A percentile compares a stretch with the other conserved stretches of the same genome.
Conservation (phyloP, 2,797 vertebrate species). For the Acanthurus lineatus region DNA sequence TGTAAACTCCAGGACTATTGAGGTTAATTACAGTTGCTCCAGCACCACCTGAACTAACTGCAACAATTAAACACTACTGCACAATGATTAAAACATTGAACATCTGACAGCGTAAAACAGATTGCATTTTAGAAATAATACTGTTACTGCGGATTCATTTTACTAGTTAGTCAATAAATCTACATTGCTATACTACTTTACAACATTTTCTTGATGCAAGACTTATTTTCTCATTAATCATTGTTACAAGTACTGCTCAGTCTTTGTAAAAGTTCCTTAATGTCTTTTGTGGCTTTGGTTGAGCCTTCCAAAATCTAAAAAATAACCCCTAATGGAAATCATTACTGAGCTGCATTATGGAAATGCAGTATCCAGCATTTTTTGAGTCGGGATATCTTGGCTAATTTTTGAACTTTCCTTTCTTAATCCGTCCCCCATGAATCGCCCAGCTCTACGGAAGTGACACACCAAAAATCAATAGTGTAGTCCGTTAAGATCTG, state of each 20-base stretch:
- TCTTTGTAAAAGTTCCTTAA: not conserved
- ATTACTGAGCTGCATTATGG: not conserved
- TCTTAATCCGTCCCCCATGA: slow-evolving; percentile 5
- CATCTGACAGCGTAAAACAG: slow-evolving; percentile 1
- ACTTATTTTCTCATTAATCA: not conserved
- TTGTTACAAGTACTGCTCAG: not conserved
- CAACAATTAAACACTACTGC: not conserved
- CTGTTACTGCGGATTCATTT: not conserved
- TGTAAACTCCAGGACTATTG: slow-evolving; percentile 1
- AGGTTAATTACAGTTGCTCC: not conserved
- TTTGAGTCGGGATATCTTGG: not conserved
- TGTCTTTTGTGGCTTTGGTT: not conserved
- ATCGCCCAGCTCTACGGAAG: slow-evolving; percentile 1
- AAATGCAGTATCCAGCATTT: slow-evolving; percentile 4
- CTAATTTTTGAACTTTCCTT: not conserved
- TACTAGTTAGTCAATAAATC: not conserved
- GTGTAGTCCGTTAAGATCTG: not conserved
- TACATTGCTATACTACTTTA: too few species aligned
- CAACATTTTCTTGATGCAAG: too few species aligned
- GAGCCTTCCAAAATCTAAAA: slow-evolving; percentile 2
- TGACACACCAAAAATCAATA: not conserved
- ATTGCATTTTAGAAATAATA: not conserved
- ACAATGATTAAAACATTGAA: not conserved
- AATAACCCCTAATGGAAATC: slow-evolving; percentile 12
- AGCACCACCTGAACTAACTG: not conserved